Base-by-base conservation (phyloP, 2,797 vertebrate species). In the Anolis apletophallus region DNA sequence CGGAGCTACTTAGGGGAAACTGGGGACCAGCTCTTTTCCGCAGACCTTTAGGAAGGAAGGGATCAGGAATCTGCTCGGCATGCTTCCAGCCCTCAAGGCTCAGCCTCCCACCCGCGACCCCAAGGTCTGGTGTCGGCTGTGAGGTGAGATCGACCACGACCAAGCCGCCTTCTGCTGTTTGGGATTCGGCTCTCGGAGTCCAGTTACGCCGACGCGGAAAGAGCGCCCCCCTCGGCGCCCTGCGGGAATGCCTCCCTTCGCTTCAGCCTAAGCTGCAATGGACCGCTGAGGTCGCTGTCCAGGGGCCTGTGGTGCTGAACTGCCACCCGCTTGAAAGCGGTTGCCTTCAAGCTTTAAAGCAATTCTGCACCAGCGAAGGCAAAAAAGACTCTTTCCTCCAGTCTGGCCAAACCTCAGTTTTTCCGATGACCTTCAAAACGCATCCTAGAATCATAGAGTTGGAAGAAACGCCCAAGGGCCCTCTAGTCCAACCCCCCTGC, bases 231-330 rank as follows among this genome's bases (percentile, higher is more conserved):
- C 23, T 71, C 67, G 23, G 79, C 16, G 34, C 80, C 2, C 55
- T 3, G 54, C 54, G 1, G 0, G 11, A 71, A 9, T 34, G 72
- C 73, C 77, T 64, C 26, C n/a, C 29, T 4, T 29, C 67, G 16
- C 73, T 55, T 23, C 1, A 5, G 36, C 23, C 46, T 19, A 3
- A 13, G 21, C 19, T 32, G 29, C 16, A 17, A 36, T 26, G 36
- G 36, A 36, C 10, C 8, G 46, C 21, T 21, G 32, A 8, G 69
- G 34, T 57, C 68, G 80, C 84, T 88, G 88, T 88, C 88, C 84
- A 67, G 16, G 74, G 73, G 67, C 40, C 80, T 5, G 40, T 52
- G 87, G 88, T 88, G 57, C 84, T 85, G 87, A 88, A 79, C 3
- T 11, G 55, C 21, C 9, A 0, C 40, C 40, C 23, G 1, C 26